These are phyloP conservation scores for Clytia hemisphaerica DNA, from an alignment of 30 jellyfish, hydroid and myxozoan species.

Conservation along the genomic window DNA sequence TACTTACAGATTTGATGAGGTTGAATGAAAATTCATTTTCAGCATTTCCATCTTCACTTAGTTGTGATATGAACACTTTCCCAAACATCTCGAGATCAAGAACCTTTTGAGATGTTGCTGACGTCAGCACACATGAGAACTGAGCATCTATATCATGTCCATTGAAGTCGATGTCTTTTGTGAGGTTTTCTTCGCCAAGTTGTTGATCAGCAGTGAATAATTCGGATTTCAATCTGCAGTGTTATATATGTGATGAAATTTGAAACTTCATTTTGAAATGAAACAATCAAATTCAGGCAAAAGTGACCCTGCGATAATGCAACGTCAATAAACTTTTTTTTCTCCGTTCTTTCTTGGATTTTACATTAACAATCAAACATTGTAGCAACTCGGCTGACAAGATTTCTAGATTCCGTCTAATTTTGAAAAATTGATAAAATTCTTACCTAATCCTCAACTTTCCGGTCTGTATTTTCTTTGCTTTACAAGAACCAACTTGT, in stretches of 20 bases:
- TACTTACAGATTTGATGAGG: slow-evolving; percentile 46
- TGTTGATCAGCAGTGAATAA: slow-evolving; percentile 57
- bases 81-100: slow-evolving; percentile 70
- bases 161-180: slow-evolving; percentile 45
- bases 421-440: too few relatives aligned
- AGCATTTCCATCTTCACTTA: not conserved
- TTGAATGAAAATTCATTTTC: slow-evolving; percentile 38
- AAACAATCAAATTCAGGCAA: too few relatives aligned
- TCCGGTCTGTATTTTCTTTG: slow-evolving; percentile 64
- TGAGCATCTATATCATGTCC: slow-evolving; percentile 82
- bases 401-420: too few relatives aligned
- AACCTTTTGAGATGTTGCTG: too few relatives aligned
- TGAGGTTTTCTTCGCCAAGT: slow-evolving; percentile 54
- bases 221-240: slow-evolving; percentile 59
- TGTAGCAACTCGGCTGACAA: too few relatives aligned
- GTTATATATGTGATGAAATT: not conserved
- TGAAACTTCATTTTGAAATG: not conserved
- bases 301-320: too few relatives aligned
- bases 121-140: slow-evolving; percentile 68
- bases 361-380: too few relatives aligned
- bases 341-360: too few relatives aligned
- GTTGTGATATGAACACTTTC: slow-evolving; percentile 41
- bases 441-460: slow-evolving; percentile 53
- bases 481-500: slow-evolving; percentile 68
- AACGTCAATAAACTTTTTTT: too few relatives aligned